These are phyloP conservation scores for Falco berigora DNA, from an alignment of 2,797 vertebrate genomes.

Conservation along the genomic window DNA sequence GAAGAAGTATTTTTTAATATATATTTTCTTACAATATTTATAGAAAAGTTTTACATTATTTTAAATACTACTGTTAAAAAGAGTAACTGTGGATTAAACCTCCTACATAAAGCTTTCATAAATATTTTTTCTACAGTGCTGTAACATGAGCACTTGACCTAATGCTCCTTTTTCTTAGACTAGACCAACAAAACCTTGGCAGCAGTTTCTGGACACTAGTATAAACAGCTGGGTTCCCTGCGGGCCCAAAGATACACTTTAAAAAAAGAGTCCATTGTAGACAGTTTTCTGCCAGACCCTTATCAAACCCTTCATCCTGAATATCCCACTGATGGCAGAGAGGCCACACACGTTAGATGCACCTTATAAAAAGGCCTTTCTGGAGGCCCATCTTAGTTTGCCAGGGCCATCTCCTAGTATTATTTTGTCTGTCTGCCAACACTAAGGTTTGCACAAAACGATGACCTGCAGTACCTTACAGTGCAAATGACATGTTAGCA, in stretches of 20 bases:
- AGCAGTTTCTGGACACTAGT: background rate
- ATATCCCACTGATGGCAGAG: background rate
- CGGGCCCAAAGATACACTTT: background rate
- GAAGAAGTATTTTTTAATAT: background rate
- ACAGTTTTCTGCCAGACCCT: background rate
- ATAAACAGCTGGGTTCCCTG: background rate
- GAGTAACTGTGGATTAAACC: background rate
- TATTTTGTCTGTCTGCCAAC: background rate
- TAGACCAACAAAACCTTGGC: background rate
- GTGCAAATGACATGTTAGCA: background rate
- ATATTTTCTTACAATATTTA: background rate
- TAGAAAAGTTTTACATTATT: background rate
- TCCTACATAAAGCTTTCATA: background rate
- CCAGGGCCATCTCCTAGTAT: background rate
- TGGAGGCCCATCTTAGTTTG: background rate
- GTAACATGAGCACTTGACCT: background rate
- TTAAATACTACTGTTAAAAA: background rate
- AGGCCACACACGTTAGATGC: background rate
- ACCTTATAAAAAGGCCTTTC: background rate
- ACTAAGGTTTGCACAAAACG: background rate
- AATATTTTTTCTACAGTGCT: background rate
- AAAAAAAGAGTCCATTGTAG: background rate
- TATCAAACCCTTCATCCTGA: background rate
- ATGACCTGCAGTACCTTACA: background rate
- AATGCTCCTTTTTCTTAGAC: slow-evolving; percentile 1